Conservation (phyloP, 2,113 vertebrate genomes). For the Tragelaphus buxtoni region DNA sequence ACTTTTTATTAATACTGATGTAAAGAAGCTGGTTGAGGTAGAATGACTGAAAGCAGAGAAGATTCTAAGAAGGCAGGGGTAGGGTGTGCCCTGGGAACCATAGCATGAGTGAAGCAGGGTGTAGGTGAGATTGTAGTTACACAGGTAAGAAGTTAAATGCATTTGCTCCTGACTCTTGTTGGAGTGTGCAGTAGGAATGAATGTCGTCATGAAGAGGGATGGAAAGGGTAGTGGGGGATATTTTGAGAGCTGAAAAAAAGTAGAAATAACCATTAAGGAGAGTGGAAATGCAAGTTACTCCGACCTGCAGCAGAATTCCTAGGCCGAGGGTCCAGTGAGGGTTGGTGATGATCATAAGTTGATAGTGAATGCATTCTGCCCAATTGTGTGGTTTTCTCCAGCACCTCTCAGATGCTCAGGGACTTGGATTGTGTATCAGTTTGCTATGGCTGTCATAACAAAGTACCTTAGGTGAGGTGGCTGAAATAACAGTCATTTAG, state of each 20-base stretch:
- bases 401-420: too few species aligned
- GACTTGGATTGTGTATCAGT: fast-evolving
- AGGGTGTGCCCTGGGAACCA: too few species aligned
- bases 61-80: neutral
- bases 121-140: neutral
- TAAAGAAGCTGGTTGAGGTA: neutral
- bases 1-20: neutral
- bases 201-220: too few species aligned
- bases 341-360: neutral
- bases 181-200: neutral
- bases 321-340: neutral
- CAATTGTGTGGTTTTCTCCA: neutral
- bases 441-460: too few species aligned
- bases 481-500: neutral
- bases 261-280: neutral
- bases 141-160: neutral
- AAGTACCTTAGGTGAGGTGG: neutral
- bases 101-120: neutral
- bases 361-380: neutral
- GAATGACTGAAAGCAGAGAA: neutral
- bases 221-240: neutral
- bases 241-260: neutral
- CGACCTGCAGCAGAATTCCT: neutral
- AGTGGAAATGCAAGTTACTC: neutral
- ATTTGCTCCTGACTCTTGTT: fast-evolving